Percentiles rank a stretch among this genome's conserved stretches.
phyloP scores from a whole-genome alignment of 2,888 invertebrate genomes.

The Agriopis marginaria region DNA sequence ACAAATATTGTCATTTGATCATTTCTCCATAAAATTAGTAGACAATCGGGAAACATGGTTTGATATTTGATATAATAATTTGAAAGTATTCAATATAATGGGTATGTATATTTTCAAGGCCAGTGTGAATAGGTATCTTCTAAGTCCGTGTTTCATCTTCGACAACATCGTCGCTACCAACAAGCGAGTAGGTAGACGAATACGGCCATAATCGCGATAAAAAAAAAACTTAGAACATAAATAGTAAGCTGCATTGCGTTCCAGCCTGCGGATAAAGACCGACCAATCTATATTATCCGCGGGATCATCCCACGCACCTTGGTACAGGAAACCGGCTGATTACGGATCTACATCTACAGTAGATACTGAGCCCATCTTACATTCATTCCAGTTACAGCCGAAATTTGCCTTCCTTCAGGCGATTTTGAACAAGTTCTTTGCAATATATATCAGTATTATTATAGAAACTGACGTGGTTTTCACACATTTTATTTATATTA shows the following conservation, averaged over 20 bases:
- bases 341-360: slow-evolving; percentile 32
- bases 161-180: too few species aligned
- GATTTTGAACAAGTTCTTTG: background rate
- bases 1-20: background rate
- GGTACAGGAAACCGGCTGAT: slow-evolving; percentile 40
- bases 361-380: slow-evolving; percentile 27
- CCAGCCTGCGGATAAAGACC: slow-evolving; percentile 11
- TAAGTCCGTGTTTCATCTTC: too few species aligned
- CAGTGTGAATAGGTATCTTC: too few species aligned
- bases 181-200: too few species aligned
- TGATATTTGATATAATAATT: background rate
- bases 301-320: slow-evolving; percentile 38
- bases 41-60: background rate
- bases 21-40: background rate
- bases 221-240: background rate
- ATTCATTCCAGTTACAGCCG: slow-evolving; percentile 12
- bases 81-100: background rate
- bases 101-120: too few species aligned
- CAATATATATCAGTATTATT: too few species aligned
- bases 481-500: too few species aligned
- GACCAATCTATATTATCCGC: slow-evolving; percentile 28
- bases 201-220: too few species aligned
- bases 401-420: slow-evolving; percentile 5
- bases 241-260: slow-evolving; percentile 5
- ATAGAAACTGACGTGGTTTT: too few species aligned